A percentile compares a stretch with the other conserved stretches of the same genome.
Conservation (phyloP, 23 tunicate species). For the Ascidia mentula region DNA sequence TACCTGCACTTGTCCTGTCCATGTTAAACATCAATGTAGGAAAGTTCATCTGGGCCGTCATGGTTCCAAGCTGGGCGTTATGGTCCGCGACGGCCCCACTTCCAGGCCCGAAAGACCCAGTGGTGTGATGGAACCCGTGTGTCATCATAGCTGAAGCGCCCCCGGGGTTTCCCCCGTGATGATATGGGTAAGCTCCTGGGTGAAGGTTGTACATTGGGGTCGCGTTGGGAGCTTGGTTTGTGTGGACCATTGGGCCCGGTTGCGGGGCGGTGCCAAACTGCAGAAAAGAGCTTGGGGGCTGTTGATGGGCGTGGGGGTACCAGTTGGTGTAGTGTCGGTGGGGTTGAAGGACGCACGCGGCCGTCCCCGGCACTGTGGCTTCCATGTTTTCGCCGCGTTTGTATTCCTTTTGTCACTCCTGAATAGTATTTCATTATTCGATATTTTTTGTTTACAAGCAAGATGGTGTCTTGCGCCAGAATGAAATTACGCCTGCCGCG, state of each 20-base stretch:
- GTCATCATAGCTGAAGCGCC: slow-evolving; percentile 36
- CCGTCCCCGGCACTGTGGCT: slow-evolving; percentile 11
- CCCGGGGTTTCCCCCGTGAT: slow-evolving; percentile 14
- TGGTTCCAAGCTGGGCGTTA: slow-evolving; percentile 3
- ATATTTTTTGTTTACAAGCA: no score
- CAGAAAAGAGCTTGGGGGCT: slow-evolving; percentile 32
- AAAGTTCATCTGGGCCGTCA: slow-evolving; percentile 31
- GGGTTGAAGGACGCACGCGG: slow-evolving; percentile 30
- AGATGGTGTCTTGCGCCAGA: no score
- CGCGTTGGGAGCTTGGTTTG: slow-evolving; percentile 26
- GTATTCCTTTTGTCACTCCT: no score
- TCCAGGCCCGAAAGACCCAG: slow-evolving; percentile 16
- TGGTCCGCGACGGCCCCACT: slow-evolving; percentile 24
- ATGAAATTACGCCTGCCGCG: no score
- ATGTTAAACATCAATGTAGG: slow-evolving; percentile 38
- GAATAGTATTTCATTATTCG: no score
- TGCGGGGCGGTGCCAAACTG: slow-evolving; percentile 19
- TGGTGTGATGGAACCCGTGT: slow-evolving; percentile 45
- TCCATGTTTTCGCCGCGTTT: slow-evolving; percentile 30
- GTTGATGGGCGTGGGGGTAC: slow-evolving; percentile 30
- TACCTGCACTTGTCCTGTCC: slow-evolving; percentile 34
- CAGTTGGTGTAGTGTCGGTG: slow-evolving; percentile 38
- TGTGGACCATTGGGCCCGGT: slow-evolving; percentile 26
- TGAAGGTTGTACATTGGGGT: slow-evolving; percentile 50
- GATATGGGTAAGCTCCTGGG: slow-evolving; percentile 46